These are phyloP conservation scores for Phanerotoma sp. DNA, from an alignment of 2,888 invertebrate species.

Conservation along the genomic window DNA sequence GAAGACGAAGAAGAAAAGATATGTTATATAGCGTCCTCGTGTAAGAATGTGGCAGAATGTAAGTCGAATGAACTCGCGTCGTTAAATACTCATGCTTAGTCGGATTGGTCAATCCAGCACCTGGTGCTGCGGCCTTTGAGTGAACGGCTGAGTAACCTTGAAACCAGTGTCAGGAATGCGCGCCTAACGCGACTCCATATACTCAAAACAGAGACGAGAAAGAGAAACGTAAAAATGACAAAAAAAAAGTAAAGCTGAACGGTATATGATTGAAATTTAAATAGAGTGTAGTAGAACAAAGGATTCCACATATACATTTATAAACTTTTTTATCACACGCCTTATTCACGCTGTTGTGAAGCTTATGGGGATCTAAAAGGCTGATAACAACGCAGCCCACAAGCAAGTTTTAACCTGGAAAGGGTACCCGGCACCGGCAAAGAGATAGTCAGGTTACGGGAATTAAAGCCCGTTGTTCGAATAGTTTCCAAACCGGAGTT, in stretches of 20 bases:
- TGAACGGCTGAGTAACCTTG: conserved; percentile 49
- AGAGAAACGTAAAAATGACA: neutral
- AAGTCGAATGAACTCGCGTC: neutral
- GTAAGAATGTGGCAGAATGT: conserved; percentile 9
- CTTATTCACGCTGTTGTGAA: conserved; percentile 14
- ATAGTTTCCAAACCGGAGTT: neutral
- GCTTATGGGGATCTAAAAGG: conserved; percentile 16
- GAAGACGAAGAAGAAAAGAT: neutral
- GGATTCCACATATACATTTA: conserved; percentile 2
- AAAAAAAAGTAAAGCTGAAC: neutral
- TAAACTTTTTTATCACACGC: conserved; percentile 18
- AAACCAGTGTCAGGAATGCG: conserved; percentile 46
- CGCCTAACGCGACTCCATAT: conserved; percentile 39
- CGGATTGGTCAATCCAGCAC: conserved; percentile 2
- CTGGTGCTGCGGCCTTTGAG: conserved; percentile 40
- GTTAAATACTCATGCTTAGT: conserved; percentile 5
- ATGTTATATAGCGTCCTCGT: conserved; percentile 10
- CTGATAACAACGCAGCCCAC: conserved; percentile 11
- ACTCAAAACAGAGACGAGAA: too few species aligned
- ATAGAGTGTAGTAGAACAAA: neutral
- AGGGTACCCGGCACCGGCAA: conserved; percentile 9
- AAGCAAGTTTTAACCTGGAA: conserved; percentile 10
- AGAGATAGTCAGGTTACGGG: conserved; percentile 10
- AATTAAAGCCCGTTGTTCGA: conserved; percentile 16
- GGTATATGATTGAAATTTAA: conserved; percentile 5